Percentiles rank a stretch among this genome's conserved stretches.
phyloP scores from a whole-genome alignment of 2,113 vertebrate species.

The Hippocampus comes region DNA sequence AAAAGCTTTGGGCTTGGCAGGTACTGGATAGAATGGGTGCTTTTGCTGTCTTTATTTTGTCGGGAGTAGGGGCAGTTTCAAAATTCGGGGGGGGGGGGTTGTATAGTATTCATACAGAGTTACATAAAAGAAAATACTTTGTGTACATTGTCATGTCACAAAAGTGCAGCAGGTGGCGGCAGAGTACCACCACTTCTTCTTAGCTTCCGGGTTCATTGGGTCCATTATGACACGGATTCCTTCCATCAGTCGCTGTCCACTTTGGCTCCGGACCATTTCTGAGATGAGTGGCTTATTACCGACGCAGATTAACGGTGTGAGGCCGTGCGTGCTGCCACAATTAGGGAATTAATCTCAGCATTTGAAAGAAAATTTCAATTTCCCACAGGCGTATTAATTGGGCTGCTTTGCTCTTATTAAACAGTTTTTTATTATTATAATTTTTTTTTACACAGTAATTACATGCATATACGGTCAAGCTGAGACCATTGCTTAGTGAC shows the following conservation, averaged over 20 bases:
- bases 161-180: conserved; percentile 55
- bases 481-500: conserved; percentile 35
- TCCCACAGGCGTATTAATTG: conserved; percentile 64
- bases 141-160: not conserved
- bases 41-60: not conserved
- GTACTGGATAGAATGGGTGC: not conserved
- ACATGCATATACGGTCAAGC: conserved; percentile 30
- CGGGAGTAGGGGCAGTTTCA: too few relatives aligned
- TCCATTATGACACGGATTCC: conserved; percentile 61
- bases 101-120: too few relatives aligned
- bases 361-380: conserved; percentile 63
- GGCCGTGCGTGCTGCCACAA: conserved; percentile 43
- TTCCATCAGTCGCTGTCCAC: conserved; percentile 57
- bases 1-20: not conserved
- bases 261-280: conserved; percentile 41
- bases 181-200: not conserved
- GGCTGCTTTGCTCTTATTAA: conserved; percentile 44
- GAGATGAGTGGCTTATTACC: conserved; percentile 31
- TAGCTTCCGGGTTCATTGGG: conserved; percentile 51
- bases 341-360: conserved; percentile 65
- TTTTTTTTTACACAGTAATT: conserved; percentile 49
- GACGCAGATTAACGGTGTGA: conserved; percentile 48
- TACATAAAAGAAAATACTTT: not conserved
- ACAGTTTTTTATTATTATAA: conserved; percentile 10
- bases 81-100: too few relatives aligned